Conservation (phyloP, 2,113 vertebrate genomes). For the Myrmecobius fasciatus region DNA sequence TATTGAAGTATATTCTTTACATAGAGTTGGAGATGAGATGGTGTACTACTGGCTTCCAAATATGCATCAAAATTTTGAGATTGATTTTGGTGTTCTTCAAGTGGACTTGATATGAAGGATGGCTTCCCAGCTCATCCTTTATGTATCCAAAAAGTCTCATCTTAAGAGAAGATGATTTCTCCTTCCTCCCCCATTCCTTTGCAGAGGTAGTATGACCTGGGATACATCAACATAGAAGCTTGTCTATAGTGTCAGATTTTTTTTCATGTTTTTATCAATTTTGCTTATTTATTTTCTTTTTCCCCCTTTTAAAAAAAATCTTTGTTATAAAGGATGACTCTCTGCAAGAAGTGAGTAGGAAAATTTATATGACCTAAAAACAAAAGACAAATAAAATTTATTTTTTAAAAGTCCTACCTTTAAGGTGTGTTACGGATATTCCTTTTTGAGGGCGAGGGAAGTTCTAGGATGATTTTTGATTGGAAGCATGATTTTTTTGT, state of each 20-base stretch:
- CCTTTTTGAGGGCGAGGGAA: neutral
- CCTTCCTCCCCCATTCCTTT: neutral
- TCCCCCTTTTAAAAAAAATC: neutral
- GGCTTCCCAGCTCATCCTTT: neutral
- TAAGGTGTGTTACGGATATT: neutral
- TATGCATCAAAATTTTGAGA: neutral
- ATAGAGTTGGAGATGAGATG: neutral
- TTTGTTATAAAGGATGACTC: neutral
- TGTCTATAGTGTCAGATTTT: neutral
- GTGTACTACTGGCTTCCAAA: neutral
- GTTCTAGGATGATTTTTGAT: neutral
- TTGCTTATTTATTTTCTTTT: neutral
- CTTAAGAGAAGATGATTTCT: neutral
- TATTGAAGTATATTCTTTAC: neutral
- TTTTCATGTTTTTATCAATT: neutral
- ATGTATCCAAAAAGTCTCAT: neutral
- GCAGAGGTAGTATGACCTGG: neutral
- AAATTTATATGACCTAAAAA: neutral
- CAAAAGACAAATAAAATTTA: neutral
- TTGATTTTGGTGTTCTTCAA: neutral
- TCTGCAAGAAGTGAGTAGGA: neutral
- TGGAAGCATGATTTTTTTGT: neutral
- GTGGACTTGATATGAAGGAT: neutral
- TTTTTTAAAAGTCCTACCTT: neutral
- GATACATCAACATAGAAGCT: neutral